Percentiles rank a stretch among this genome's conserved stretches.
These are phyloP conservation scores for Thinocorus orbignyianus DNA, from an alignment of 2,113 vertebrate species.

Conservation along the genomic window DNA sequence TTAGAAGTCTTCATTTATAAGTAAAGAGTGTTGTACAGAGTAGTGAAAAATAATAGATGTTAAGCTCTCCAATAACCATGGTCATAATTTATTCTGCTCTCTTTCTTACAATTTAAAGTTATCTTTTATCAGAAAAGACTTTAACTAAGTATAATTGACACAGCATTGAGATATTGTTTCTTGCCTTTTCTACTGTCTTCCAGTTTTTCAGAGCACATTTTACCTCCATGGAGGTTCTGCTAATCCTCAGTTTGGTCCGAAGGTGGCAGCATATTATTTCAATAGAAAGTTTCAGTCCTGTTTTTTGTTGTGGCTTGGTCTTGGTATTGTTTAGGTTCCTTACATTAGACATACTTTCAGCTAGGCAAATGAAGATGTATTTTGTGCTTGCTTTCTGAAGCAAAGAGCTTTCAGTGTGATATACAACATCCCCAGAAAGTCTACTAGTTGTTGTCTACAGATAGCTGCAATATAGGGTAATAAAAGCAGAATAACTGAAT, in stretches of 20 bases:
- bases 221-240: not conserved
- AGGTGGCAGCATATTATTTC: slow-evolving; percentile 75
- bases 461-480: not conserved
- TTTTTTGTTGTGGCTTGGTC: not conserved
- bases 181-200: not conserved
- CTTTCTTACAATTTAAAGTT: not conserved
- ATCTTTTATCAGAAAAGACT: not conserved
- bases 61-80: not conserved
- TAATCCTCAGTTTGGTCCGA: not conserved
- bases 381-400: not conserved
- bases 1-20: not conserved
- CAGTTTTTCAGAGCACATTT: accelerated
- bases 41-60: not conserved
- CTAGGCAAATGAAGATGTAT: not conserved
- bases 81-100: not conserved
- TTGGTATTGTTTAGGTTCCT: not conserved
- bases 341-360: not conserved
- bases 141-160: not conserved
- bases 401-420: slow-evolving; percentile 27
- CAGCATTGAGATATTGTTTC: not conserved
- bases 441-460: not conserved
- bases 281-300: not conserved
- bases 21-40: not conserved
- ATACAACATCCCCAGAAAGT: not conserved
- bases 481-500: not conserved